Evolutionary conservation across 2,888 invertebrate species (phyloP), one percentile per base, ranked within the genome.

Genomic region (Drosophila putrida): DNA sequence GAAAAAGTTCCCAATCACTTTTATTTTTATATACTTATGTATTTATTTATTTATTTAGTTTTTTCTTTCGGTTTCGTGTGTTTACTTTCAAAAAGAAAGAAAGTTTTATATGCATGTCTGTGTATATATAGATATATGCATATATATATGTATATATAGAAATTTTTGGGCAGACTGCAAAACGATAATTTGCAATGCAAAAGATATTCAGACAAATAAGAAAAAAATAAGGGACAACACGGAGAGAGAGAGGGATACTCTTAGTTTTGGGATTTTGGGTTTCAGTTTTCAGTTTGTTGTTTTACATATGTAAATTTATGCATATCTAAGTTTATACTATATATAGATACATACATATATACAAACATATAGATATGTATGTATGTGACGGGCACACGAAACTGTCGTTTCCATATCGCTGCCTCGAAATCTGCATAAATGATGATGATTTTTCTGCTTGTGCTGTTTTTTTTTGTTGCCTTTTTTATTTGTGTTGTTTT

Each of bases 151-250:
- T 44, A 28, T 64, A 51, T 61, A 33, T 51, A 41, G 55, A 28
- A 35, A 50, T 50, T 61, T 54, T 54, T 55, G 35, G 13, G 38
- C 25, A 47, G 43, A 38, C 47, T 58, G 58, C 39, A 66, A 87
- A 86, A 85, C 80, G 78, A 81, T 54, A 80, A 89, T 89, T 88
- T 85, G 90, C 86, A 85, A 62, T 89, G 88, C 82, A 88, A 89
- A 89, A 73, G 33, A 13, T 10, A 31, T 31, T 9, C 41, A 38
- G 15, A 50, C 49, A 46, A 44, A 28, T 27, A 49, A 50, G 28
- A 65, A 58, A 60, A 63, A 38, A 65, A 50, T 57, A 62, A 63
- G 80, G 70, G 59, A 79, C 64, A 20, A 38, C 38, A 20, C 15
- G 4, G 28, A 28, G 46, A 50, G 75, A 55, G 43, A 50, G 75